These are phyloP conservation scores for Rhamnusium bicolor DNA, from an alignment of 2,888 invertebrate species.

Conservation along the genomic window DNA sequence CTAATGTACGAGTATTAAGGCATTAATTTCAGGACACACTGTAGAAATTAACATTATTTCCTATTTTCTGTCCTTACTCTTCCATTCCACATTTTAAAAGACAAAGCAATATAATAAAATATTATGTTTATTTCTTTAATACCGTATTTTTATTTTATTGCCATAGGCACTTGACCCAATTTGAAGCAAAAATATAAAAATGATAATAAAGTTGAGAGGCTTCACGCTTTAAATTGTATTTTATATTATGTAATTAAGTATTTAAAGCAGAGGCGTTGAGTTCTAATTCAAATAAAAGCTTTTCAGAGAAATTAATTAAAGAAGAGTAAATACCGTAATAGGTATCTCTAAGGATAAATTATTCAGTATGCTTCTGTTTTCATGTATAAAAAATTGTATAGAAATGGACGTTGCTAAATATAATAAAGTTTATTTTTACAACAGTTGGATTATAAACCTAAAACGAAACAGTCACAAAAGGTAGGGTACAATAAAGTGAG, in stretches of 20 bases:
- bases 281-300: background rate
- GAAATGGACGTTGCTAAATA: background rate
- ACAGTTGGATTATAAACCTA: background rate
- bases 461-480: background rate
- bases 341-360: background rate
- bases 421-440: background rate
- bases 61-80: too few relatives aligned
- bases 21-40: too few relatives aligned
- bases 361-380: background rate
- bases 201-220: background rate
- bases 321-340: too few relatives aligned
- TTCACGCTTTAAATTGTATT: background rate
- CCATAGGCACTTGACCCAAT: background rate
- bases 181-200: background rate
- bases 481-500: background rate
- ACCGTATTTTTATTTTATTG: background rate
- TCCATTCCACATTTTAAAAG: too few relatives aligned
- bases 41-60: too few relatives aligned
- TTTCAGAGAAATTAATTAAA: background rate
- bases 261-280: background rate
- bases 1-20: too few relatives aligned
- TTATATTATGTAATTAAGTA: too few relatives aligned
- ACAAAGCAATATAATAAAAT: too few relatives aligned
- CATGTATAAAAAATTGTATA: background rate
- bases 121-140: too few relatives aligned